Base-by-base conservation (phyloP, 2,888 invertebrate species). In the Epistrophella euchroma region DNA sequence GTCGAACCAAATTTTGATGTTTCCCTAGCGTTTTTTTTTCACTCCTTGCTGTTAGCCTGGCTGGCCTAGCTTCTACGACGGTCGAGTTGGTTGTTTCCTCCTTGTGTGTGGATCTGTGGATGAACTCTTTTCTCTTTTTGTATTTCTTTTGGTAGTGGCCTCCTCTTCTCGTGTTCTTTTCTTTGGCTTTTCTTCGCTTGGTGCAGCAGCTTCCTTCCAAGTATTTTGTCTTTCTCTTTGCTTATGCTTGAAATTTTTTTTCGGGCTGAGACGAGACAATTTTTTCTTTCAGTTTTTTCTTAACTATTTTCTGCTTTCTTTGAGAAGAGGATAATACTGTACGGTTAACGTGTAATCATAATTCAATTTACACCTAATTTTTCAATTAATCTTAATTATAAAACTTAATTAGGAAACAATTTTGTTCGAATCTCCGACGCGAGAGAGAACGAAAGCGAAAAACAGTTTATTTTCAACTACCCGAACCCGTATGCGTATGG, bases 341-440 rank as follows among this genome's bases (percentile, higher is more conserved):
- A 37, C 43, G 72, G 76, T 73, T 76, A 81, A 85, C 66, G 76
- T 47, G 47, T 76, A 73, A 81, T 81, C 55, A 73, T 76, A 70
- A 81, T 85, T 76, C 74, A 78, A 81, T 81, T 81, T 88, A 83
- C 83, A 89, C 90, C 91, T 91, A 91, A 91, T 92, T 91, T 91
- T 91, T 91, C 91, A 92, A 91, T 91, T 91, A 91, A 91, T 92
- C 90, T 91, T 91, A 91, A 91, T 92, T 91, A 91, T 90, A 91
- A 64, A 92, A 92, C 91, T 91, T 92, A 91, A 91, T 91, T 91
- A 91, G 91, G 91, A 92, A 91, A 91, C 90, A 90, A 90, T 90
- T 89, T 60, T 60, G 60, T 60, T 90, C 89, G 47, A 66, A 47
- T 47, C 45, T 47, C 32, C 47, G 28, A 28, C 45, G 47, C 50